phyloP scores from a whole-genome alignment of 2,888 invertebrate species.

The Chalcis sispes region DNA sequence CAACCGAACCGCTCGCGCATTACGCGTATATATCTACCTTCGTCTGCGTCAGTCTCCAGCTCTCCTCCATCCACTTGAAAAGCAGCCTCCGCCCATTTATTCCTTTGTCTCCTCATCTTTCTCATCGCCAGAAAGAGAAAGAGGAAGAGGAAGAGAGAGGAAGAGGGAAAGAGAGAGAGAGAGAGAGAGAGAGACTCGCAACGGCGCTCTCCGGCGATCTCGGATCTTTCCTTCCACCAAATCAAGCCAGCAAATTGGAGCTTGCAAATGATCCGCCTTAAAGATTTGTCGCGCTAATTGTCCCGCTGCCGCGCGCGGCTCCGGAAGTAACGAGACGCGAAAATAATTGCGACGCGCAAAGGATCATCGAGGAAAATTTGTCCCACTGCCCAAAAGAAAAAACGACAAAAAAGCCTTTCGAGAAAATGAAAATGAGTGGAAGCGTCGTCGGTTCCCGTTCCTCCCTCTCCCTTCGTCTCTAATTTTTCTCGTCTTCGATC shows the following conservation, averaged over 20 bases:
- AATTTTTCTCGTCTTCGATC: background rate
- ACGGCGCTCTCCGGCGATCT: conserved; percentile 15
- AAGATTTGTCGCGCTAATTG: conserved; percentile 70
- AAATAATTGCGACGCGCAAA: conserved; percentile 57
- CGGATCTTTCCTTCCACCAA: conserved; percentile 62
- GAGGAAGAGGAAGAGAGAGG: too few species aligned
- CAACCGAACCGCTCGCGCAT: background rate
- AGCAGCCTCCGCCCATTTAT: conserved; percentile 38
- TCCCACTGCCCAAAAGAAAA: background rate
- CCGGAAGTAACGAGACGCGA: conserved; percentile 49
- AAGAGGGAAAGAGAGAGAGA: too few species aligned
- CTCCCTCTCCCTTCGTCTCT: background rate
- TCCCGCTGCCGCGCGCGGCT: conserved; percentile 57
- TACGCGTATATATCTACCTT: background rate
- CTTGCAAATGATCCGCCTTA: conserved; percentile 71
- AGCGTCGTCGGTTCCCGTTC: background rate
- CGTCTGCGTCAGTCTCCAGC: background rate
- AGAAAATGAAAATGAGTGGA: conserved; percentile 12
- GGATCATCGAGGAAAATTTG: conserved; percentile 9
- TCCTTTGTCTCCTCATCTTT: conserved; percentile 60
- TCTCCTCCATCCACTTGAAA: conserved; percentile 21
- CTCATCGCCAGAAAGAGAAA: conserved; percentile 52
- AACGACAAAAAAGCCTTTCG: background rate
- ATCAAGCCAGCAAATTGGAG: conserved; percentile 69
- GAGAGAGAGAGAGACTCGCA: too few species aligned